Percentiles rank a stretch among this genome's conserved stretches.
Conservation (phyloP, 2,113 vertebrate species). For the Suncus etruscus region DNA sequence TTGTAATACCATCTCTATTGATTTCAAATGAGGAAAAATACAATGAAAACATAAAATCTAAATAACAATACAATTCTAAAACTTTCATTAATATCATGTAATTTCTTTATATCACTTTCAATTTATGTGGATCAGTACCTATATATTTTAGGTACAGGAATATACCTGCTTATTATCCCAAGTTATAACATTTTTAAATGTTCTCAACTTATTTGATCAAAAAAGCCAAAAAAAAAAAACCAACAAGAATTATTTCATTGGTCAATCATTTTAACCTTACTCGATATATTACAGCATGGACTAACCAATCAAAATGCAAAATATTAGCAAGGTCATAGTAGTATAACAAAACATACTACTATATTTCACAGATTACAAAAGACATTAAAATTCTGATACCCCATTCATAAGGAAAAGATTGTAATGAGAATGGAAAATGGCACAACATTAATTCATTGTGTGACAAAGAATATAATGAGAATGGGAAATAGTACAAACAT, state of each 20-base stretch:
- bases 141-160: slow-evolving; percentile 36
- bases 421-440: slow-evolving; percentile 91
- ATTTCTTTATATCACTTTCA: slow-evolving; percentile 31
- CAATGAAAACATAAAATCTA: slow-evolving; percentile 44
- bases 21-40: slow-evolving; percentile 38
- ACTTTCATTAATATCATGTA: slow-evolving; percentile 60
- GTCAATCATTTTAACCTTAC: slow-evolving; percentile 82
- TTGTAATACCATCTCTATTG: neutral
- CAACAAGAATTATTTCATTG: slow-evolving; percentile 80
- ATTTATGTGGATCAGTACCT: slow-evolving; percentile 48
- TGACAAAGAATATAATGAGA: slow-evolving; percentile 93
- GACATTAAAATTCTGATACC: slow-evolving; percentile 91
- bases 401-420: slow-evolving; percentile 92
- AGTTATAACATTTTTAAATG: slow-evolving; percentile 73
- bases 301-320: slow-evolving; percentile 87
- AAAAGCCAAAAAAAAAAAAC: slow-evolving; percentile 57
- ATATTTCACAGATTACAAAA: slow-evolving; percentile 90
- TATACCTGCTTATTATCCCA: slow-evolving; percentile 60
- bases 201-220: slow-evolving; percentile 73
- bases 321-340: slow-evolving; percentile 89
- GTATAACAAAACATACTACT: slow-evolving; percentile 86
- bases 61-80: slow-evolving; percentile 19
- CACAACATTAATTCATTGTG: slow-evolving; percentile 92
- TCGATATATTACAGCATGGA: slow-evolving; percentile 75
- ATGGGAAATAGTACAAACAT: slow-evolving; percentile 92